Evolutionary conservation across 2,888 invertebrate genomes (phyloP).

Genomic region (Pardosa pseudoannulata): DNA sequence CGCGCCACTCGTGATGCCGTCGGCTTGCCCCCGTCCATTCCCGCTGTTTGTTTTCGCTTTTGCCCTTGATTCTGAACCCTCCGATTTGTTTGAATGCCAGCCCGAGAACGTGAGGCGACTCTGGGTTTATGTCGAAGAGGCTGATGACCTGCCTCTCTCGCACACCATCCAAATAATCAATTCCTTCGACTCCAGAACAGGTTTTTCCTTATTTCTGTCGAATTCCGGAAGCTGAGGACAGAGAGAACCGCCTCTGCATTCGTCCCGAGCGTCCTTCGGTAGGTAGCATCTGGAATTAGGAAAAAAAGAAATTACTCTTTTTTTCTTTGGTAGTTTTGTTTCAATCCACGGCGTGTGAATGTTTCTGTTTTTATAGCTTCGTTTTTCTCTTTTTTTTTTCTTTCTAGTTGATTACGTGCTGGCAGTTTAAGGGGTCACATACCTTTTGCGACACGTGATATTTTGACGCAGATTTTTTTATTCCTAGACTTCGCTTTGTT

Average conservation of each 20-base stretch:
- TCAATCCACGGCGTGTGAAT: no score
- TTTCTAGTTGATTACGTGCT: no score
- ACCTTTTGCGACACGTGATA: no score
- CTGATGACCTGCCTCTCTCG: constrained; percentile 50
- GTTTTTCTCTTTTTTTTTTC: no score
- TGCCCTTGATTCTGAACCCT: constrained; percentile 20
- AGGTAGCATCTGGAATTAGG: no score
- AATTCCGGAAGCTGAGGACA: constrained; percentile 49
- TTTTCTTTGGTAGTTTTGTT: no score
- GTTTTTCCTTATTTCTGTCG: constrained; percentile 38
- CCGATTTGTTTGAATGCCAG: constrained; percentile 23
- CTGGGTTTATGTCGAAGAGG: constrained; percentile 15
- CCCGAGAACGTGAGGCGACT: constrained; percentile 31
- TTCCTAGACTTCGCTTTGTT: no score
- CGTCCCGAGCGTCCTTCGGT: not conserved
- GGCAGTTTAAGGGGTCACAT: no score
- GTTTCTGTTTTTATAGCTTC: no score
- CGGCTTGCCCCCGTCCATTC: not conserved
- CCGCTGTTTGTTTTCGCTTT: constrained; percentile 14
- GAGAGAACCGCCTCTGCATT: constrained; percentile 20
- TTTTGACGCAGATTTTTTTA: no score
- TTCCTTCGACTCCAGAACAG: constrained; percentile 28
- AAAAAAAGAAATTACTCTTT: no score
- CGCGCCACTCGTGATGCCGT: no score
- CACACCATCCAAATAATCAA: constrained; percentile 28